These are phyloP conservation scores for Plagodis dolabraria DNA, from an alignment of 2,888 invertebrate species.

Conservation along the genomic window DNA sequence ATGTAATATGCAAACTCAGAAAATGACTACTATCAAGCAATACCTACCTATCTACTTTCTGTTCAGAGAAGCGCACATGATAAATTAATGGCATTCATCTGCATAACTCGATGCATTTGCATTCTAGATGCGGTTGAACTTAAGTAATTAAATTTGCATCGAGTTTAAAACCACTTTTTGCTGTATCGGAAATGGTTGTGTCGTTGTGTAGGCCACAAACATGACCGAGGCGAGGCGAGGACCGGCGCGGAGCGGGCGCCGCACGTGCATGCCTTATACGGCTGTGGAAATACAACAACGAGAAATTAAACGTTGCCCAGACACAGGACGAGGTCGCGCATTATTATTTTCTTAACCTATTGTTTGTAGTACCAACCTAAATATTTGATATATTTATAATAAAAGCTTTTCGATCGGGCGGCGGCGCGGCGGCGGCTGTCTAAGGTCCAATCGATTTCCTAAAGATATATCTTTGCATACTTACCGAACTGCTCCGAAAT, in stretches of 20 bases:
- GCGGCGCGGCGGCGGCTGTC: too few relatives aligned
- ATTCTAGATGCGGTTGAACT: slow-evolving; percentile 31
- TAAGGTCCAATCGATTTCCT: too few relatives aligned
- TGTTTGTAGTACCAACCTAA: slow-evolving; percentile 54
- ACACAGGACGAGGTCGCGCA: slow-evolving; percentile 60
- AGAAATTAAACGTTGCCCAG: slow-evolving; percentile 72
- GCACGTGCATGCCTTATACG: slow-evolving; percentile 78
- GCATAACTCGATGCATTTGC: slow-evolving; percentile 31
- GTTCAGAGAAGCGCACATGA: slow-evolving; percentile 18
- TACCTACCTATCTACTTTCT: slow-evolving; percentile 18
- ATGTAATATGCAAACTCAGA: slow-evolving; percentile 20
- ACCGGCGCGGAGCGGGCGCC: slow-evolving; percentile 44
- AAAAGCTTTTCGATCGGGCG: too few relatives aligned
- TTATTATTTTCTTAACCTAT: slow-evolving; percentile 52
- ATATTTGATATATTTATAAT: too few relatives aligned
- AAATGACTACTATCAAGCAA: slow-evolving; percentile 8
- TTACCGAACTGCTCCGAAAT: too few relatives aligned
- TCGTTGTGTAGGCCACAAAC: slow-evolving; percentile 38
- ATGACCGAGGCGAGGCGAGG: slow-evolving; percentile 43
- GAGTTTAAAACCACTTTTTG: slow-evolving; percentile 38
- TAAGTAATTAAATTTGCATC: slow-evolving; percentile 32
- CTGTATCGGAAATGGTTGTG: slow-evolving; percentile 43
- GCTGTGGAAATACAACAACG: slow-evolving; percentile 74
- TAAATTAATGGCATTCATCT: slow-evolving; percentile 30
- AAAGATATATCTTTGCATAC: too few relatives aligned